Evolutionary conservation across 2,797 vertebrate species (phyloP), one percentile per base, ranked within the genome.

Genomic region (Setipinna tenuifilis): DNA sequence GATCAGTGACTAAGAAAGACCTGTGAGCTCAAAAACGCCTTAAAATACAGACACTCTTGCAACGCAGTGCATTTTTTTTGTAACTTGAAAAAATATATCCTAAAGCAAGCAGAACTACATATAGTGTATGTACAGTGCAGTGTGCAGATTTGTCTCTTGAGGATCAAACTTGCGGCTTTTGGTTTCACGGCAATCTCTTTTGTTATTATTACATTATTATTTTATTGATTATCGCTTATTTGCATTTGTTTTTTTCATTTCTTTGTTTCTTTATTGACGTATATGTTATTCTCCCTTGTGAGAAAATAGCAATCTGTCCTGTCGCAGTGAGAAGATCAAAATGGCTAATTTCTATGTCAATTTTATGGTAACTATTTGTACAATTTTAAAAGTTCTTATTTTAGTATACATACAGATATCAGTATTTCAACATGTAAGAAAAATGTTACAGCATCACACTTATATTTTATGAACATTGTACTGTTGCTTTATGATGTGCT

Each of bases 381-480:
- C 97, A 98, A 99, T 98, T 98, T 98, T 96, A 98, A 99, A 96
- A 97, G 96, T 97, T 98, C 97, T 99, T 99, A 99, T 99, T 99
- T 99, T 98, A 99, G 97, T 99, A 99, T 97, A 97, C 98, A 99
- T 98, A 93, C 97, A 96, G 96, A 98, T 98, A 96, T 98, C 98
- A 98, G 97, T 99, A 98, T 98, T 99, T 97, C 97, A 97, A 98
- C 96, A 97, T 98, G 97, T 97, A 98, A 96, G 95, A 96, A 97
- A 75, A 95, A 97, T 96, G 97, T 98, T 98, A 97, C 96, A 91
- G 95, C 97, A 98, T 99, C 98, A 98, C 97, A 98, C 97, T 97
- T 99, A 99, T 99, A 99, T 99, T 99, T 99, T 99, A 98, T 97
- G 97, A 98, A 98, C 98, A 98, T 99, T 99, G 97, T 99, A 99